These are phyloP conservation scores for Dicycla oo DNA, from an alignment of 2,888 invertebrate species.

Conservation along the genomic window DNA sequence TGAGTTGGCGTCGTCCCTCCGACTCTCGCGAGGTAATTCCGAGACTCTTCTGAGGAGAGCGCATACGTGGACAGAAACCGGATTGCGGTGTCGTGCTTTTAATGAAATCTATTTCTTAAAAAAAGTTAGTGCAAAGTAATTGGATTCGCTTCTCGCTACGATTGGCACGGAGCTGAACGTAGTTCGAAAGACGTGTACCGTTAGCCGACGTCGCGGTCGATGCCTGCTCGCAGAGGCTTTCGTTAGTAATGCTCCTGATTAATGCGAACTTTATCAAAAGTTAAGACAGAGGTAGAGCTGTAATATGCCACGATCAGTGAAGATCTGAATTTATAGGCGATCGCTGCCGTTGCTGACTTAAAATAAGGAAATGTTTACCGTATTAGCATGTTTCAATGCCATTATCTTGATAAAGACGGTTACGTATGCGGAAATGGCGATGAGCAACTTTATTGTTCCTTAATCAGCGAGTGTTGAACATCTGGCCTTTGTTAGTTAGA, in stretches of 20 bases:
- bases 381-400: slow-evolving; percentile 85
- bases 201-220: slow-evolving; percentile 81
- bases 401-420: slow-evolving; percentile 83
- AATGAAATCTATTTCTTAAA: slow-evolving; percentile 75
- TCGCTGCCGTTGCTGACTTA: slow-evolving; percentile 54
- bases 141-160: slow-evolving; percentile 70
- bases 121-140: slow-evolving; percentile 72
- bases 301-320: slow-evolving; percentile 30
- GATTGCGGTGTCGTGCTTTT: slow-evolving; percentile 80
- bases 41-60: slow-evolving; percentile 81
- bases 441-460: slow-evolving; percentile 82
- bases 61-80: slow-evolving; percentile 86
- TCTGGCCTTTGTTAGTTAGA: slow-evolving; percentile 78
- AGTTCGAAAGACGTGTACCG: slow-evolving; percentile 82
- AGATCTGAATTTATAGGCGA: slow-evolving; percentile 45
- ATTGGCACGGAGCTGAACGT: slow-evolving; percentile 73
- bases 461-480: slow-evolving; percentile 78
- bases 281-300: slow-evolving; percentile 23
- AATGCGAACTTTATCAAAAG: slow-evolving; percentile 47
- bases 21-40: slow-evolving; percentile 86
- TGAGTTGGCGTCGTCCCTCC: slow-evolving; percentile 86
- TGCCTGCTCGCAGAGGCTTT: slow-evolving; percentile 73
- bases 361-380: slow-evolving; percentile 78
- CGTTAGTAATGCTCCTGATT: slow-evolving; percentile 62
- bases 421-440: slow-evolving; percentile 86